Evolutionary conservation across 2,888 invertebrate species (phyloP).

Genomic region (Rambutsinella grinnellia): DNA sequence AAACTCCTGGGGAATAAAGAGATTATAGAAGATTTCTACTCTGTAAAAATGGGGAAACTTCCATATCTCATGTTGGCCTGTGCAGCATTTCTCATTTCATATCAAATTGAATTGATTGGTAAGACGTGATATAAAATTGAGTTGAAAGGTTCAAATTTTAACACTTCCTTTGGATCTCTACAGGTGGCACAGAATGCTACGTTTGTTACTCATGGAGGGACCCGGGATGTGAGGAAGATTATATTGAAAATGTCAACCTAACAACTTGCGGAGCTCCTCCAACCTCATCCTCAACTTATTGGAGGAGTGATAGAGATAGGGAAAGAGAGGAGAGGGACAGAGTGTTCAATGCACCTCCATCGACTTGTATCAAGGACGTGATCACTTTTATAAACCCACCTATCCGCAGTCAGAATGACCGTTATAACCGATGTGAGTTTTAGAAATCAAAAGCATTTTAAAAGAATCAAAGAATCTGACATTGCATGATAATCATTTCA

Average conservation of each 20-base stretch:
- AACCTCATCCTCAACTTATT: slow-evolving; percentile 19
- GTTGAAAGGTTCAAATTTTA: not conserved
- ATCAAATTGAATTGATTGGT: not conserved
- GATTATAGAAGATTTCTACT: no score
- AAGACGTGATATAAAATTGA: not conserved
- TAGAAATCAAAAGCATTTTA: not conserved
- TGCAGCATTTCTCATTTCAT: not conserved
- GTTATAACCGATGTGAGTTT: slow-evolving; percentile 46
- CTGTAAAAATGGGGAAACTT: not conserved
- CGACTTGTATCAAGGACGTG: slow-evolving; percentile 43
- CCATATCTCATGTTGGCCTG: not conserved
- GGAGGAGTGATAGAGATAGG: slow-evolving; percentile 22
- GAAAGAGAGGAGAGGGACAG: slow-evolving; percentile 28
- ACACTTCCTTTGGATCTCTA: not conserved
- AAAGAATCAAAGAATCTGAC: not conserved
- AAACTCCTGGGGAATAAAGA: no score
- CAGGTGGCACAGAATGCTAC: slow-evolving; percentile 48
- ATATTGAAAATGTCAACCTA: slow-evolving; percentile 42
- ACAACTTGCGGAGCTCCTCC: slow-evolving; percentile 35
- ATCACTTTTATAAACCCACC: slow-evolving; percentile 33
- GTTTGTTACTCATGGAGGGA: slow-evolving; percentile 43
- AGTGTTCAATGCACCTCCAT: slow-evolving; percentile 28
- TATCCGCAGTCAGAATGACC: slow-evolving; percentile 30
- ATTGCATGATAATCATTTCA: not conserved
- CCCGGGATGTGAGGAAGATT: slow-evolving; percentile 39